Percentiles rank a stretch among this genome's conserved stretches.
Conservation (phyloP, 1,140 invertebrate species). For the Lepidurus arcticus region DNA sequence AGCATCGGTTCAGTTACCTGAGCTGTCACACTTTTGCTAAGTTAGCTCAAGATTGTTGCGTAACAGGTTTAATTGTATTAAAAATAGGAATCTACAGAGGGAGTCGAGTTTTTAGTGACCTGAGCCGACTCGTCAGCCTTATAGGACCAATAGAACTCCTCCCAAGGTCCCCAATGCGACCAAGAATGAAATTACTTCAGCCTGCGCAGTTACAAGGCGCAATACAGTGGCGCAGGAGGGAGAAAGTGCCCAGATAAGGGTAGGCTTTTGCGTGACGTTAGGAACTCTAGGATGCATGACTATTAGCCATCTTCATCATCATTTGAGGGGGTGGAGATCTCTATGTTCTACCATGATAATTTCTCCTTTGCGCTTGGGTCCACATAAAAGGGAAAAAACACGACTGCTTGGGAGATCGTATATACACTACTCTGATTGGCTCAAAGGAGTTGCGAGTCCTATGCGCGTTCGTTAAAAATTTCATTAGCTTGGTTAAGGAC, state of each 20-base stretch:
- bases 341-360: not conserved
- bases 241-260: not conserved
- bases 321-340: slow-evolving; percentile 21
- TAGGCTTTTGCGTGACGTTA: not conserved
- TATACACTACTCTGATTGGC: not conserved
- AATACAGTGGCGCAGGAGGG: not conserved
- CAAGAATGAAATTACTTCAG: not conserved
- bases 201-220: slow-evolving; percentile 1
- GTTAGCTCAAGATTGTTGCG: no score
- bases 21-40: no score
- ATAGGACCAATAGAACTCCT: not conserved
- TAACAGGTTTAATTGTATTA: no score
- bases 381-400: not conserved
- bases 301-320: slow-evolving; percentile 22
- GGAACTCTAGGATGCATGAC: slow-evolving; percentile 5
- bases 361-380: not conserved
- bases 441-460: not conserved
- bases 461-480: slow-evolving; percentile 11
- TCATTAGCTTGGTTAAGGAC: slow-evolving; percentile 8
- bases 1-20: no score
- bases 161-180: not conserved
- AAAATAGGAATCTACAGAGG: no score
- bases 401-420: not conserved
- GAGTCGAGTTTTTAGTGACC: no score
- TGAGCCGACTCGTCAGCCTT: no score